Percentiles rank a stretch among this genome's conserved stretches.
These are phyloP conservation scores for Uloborus diversus DNA, from an alignment of 1,140 invertebrate genomes.

Conservation along the genomic window DNA sequence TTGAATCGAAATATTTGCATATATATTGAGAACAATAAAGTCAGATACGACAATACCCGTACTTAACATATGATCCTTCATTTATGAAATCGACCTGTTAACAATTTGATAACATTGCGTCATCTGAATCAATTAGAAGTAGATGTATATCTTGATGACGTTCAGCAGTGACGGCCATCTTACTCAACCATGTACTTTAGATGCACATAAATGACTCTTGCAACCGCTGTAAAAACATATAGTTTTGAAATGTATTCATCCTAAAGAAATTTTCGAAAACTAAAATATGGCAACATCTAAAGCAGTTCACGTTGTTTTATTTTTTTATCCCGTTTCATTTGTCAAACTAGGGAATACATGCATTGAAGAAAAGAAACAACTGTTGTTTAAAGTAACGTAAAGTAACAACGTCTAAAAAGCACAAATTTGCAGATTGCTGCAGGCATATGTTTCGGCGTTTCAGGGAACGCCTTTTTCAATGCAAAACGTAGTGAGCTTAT, in stretches of 20 bases:
- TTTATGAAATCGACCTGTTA: constrained; percentile 13
- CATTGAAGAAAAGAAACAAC: too few relatives aligned
- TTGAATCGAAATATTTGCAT: constrained; percentile 31
- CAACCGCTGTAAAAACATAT: neutral
- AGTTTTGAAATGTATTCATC: neutral
- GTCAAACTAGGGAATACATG: too few relatives aligned
- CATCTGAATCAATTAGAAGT: constrained; percentile 40
- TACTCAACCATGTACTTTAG: neutral
- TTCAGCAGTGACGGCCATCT: neutral
- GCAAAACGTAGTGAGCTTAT: too few relatives aligned
- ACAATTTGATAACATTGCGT: neutral
- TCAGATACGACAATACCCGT: constrained; percentile 43
- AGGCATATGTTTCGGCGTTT: too few relatives aligned
- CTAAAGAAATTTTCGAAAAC: too few relatives aligned
- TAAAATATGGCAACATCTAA: too few relatives aligned
- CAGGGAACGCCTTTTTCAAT: too few relatives aligned
- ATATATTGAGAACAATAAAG: constrained; percentile 37
- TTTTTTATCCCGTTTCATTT: too few relatives aligned
- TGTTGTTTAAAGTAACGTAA: too few relatives aligned
- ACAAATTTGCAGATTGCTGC: too few relatives aligned
- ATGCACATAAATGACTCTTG: neutral
- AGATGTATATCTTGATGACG: neutral
- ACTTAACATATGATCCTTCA: constrained; percentile 34
- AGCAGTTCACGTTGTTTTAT: too few relatives aligned
- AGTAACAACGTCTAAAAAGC: too few relatives aligned